phyloP scores from a whole-genome alignment of 1,140 invertebrate species.

The Vollenhovia emeryi region DNA sequence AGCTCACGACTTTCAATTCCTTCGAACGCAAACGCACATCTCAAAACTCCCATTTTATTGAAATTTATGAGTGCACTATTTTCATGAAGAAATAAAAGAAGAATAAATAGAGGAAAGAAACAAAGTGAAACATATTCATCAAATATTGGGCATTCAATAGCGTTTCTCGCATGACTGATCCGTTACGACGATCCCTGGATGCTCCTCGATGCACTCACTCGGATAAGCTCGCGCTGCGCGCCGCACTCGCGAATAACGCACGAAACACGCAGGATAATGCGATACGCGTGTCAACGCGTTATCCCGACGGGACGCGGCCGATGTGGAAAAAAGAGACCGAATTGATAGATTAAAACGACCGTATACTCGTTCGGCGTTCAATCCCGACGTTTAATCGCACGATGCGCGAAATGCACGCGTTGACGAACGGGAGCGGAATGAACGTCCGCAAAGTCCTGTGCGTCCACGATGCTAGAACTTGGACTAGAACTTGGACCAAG shows the following conservation, averaged over 20 bases:
- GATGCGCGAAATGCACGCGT: neutral
- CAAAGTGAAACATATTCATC: neutral
- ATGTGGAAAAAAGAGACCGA: neutral
- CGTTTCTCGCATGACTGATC: neutral
- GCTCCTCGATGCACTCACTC: neutral
- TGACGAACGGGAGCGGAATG: neutral
- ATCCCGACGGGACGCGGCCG: neutral
- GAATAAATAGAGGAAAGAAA: neutral
- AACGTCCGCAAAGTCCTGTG: neutral
- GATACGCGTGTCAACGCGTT: neutral
- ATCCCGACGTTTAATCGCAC: neutral
- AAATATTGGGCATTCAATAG: no score
- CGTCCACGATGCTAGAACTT: no score
- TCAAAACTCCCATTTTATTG: neutral
- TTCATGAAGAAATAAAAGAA: neutral
- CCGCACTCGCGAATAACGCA: neutral
- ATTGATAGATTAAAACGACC: slow-evolving; percentile 27
- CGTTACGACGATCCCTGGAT: neutral
- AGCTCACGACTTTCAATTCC: neutral
- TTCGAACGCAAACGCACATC: neutral
- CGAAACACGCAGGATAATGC: slow-evolving; percentile 12
- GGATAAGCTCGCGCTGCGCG: neutral
- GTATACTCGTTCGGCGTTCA: neutral
- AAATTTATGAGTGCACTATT: neutral
- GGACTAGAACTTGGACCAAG: no score